A percentile compares a stretch with the other conserved stretches of the same genome.
phyloP scores from a whole-genome alignment of 2,888 invertebrate genomes.

The Drosophila mulleri region DNA sequence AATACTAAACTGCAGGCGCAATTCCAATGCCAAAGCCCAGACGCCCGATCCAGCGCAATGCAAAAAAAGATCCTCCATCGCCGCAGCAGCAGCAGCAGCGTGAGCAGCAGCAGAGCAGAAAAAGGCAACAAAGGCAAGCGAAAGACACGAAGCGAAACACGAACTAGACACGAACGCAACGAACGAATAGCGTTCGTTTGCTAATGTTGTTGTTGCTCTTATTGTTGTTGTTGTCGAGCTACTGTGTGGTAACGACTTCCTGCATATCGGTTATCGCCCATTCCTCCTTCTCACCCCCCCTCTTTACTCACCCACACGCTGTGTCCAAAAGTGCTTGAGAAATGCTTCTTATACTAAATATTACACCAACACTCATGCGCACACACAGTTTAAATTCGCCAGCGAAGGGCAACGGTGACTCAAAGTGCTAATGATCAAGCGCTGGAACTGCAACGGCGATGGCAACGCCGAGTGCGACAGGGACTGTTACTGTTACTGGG shows the following conservation, averaged over 20 bases:
- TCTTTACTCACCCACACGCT: not conserved
- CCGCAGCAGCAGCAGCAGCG: slow-evolving; percentile 10
- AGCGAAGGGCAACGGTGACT: slow-evolving; percentile 66
- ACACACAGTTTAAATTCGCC: slow-evolving; percentile 28
- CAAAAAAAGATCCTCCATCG: slow-evolving; percentile 39
- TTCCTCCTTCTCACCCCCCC: not conserved
- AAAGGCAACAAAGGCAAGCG: slow-evolving; percentile 41
- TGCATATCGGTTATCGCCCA: slow-evolving; percentile 52
- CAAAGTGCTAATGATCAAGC: slow-evolving; percentile 69
- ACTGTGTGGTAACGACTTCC: slow-evolving; percentile 69
- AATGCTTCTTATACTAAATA: slow-evolving; percentile 43
- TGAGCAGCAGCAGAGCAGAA: slow-evolving; percentile 16
- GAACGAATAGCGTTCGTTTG: slow-evolving; percentile 20
- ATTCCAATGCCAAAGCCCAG: slow-evolving; percentile 29
- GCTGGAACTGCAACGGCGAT: slow-evolving; percentile 15
- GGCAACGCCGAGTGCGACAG: not conserved
- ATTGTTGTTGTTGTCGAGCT: slow-evolving; percentile 42
- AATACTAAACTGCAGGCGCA: slow-evolving; percentile 71
- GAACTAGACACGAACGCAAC: slow-evolving; percentile 20
- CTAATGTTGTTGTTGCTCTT: slow-evolving; percentile 20
- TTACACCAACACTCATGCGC: slow-evolving; percentile 19
- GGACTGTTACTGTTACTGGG: slow-evolving; percentile 33
- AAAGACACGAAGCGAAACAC: slow-evolving; percentile 1
- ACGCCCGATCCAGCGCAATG: slow-evolving; percentile 47
- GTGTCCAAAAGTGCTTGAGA: slow-evolving; percentile 34